phyloP scores from a whole-genome alignment of 1,140 invertebrate species.

The Musca domestica region DNA sequence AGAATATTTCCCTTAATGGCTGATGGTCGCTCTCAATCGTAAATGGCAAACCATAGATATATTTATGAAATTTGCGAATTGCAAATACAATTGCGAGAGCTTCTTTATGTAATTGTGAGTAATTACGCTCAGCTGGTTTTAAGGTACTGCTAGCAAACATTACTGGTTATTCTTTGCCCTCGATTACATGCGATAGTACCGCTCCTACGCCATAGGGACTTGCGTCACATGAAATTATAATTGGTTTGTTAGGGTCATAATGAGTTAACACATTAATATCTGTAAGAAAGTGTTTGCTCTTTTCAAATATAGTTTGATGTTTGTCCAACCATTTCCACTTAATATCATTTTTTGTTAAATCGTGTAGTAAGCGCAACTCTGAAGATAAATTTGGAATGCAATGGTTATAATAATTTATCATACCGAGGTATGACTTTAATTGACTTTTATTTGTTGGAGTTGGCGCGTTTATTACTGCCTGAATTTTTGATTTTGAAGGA shows the following conservation, averaged over 20 bases:
- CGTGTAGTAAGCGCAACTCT: neutral
- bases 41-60: constrained; percentile 46
- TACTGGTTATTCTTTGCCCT: constrained; percentile 37
- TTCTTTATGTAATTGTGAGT: constrained; percentile 55
- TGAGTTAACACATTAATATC: constrained; percentile 21
- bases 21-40: constrained; percentile 45
- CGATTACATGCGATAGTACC: constrained; percentile 27
- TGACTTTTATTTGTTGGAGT: constrained; percentile 14
- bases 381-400: constrained; percentile 20
- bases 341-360: constrained; percentile 15
- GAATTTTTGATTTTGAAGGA: neutral
- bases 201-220: constrained; percentile 21
- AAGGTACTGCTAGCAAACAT: constrained; percentile 27
- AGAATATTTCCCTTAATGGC: constrained; percentile 38
- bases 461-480: constrained; percentile 8
- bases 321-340: constrained; percentile 14
- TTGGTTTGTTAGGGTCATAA: constrained; percentile 28
- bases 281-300: constrained; percentile 8
- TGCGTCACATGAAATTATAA: constrained; percentile 25
- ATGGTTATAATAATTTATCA: constrained; percentile 24
- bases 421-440: constrained; percentile 14
- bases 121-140: constrained; percentile 29
- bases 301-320: constrained; percentile 10
- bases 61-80: constrained; percentile 56
- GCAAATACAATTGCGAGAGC: constrained; percentile 54